Conservation (phyloP, 2,797 vertebrate genomes). For the Gadopsis bispinosus region DNA sequence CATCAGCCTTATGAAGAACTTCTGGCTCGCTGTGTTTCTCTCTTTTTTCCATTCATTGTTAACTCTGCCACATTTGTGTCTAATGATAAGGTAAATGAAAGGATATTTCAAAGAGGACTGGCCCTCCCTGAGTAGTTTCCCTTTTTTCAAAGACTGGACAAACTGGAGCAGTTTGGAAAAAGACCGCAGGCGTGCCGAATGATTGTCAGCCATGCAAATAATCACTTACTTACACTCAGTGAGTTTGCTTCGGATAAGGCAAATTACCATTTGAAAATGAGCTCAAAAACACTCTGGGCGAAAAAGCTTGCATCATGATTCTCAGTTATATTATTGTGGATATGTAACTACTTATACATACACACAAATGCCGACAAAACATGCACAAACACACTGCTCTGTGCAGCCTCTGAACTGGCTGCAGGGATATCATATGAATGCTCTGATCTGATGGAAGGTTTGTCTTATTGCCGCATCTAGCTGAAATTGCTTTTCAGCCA, state of each 20-base stretch:
- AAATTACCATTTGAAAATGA: constrained; percentile 99
- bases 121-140: constrained; percentile 83
- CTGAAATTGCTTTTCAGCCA: constrained; percentile 60
- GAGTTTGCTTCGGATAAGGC: constrained; percentile 95
- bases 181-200: constrained; percentile 91
- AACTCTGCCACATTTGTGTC: constrained; percentile 76
- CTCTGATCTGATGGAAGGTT: constrained; percentile 65
- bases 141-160: constrained; percentile 89
- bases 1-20: constrained; percentile 63
- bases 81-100: constrained; percentile 84
- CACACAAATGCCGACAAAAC: constrained; percentile 61
- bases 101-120: constrained; percentile 85
- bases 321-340: constrained; percentile 86
- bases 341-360: constrained; percentile 62
- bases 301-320: constrained; percentile 92
- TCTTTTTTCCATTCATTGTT: constrained; percentile 50
- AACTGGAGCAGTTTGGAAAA: constrained; percentile 92
- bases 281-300: constrained; percentile 94
- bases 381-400: constrained; percentile 51
- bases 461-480: constrained; percentile 51
- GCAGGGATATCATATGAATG: constrained; percentile 66
- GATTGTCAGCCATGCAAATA: constrained; percentile 99
- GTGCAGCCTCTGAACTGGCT: constrained; percentile 63
- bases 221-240: constrained; percentile 98
- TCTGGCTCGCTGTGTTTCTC: constrained; percentile 34